phyloP scores from a whole-genome alignment of 2,888 invertebrate genomes.

The Drosophila demipolita region DNA sequence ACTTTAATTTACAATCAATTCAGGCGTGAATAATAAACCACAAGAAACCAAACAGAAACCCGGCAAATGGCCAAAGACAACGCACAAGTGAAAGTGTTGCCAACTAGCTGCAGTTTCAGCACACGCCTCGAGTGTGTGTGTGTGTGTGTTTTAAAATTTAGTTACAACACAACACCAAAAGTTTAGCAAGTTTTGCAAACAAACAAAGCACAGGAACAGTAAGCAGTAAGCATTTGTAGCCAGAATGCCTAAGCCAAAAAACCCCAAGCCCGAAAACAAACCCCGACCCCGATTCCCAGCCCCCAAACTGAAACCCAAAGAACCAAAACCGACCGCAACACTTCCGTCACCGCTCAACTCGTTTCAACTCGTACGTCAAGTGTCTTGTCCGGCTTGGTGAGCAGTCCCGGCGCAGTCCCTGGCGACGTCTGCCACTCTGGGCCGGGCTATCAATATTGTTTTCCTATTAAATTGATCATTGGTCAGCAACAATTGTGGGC shows the following conservation, averaged over 20 bases:
- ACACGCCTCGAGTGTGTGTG: slow-evolving; percentile 10
- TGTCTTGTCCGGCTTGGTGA: slow-evolving; percentile 48
- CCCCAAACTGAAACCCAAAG: slow-evolving; percentile 7
- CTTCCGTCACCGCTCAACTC: slow-evolving; percentile 53
- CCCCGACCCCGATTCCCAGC: background rate
- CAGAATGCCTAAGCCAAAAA: slow-evolving; percentile 18
- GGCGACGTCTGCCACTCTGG: slow-evolving; percentile 20
- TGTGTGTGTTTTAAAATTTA: slow-evolving; percentile 64
- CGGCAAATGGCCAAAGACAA: slow-evolving; percentile 46
- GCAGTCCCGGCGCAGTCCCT: slow-evolving; percentile 27
- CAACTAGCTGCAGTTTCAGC: slow-evolving; percentile 49
- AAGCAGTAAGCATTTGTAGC: slow-evolving; percentile 5
- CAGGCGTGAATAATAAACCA: slow-evolving; percentile 85
- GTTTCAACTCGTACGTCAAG: slow-evolving; percentile 43
- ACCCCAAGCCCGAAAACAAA: slow-evolving; percentile 1
- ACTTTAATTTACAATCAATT: slow-evolving; percentile 85
- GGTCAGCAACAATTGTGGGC: slow-evolving; percentile 80
- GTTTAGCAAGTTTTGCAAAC: slow-evolving; percentile 74
- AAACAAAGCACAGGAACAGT: slow-evolving; percentile 50
- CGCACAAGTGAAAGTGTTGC: slow-evolving; percentile 82
- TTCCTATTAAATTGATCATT: slow-evolving; percentile 85
- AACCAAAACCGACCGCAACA: slow-evolving; percentile 55
- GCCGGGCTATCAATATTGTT: slow-evolving; percentile 83
- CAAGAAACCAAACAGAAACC: slow-evolving; percentile 80
- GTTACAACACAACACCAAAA: slow-evolving; percentile 78